These are phyloP conservation scores for Alectura lathami DNA, from an alignment of 2,113 vertebrate species.

Conservation along the genomic window DNA sequence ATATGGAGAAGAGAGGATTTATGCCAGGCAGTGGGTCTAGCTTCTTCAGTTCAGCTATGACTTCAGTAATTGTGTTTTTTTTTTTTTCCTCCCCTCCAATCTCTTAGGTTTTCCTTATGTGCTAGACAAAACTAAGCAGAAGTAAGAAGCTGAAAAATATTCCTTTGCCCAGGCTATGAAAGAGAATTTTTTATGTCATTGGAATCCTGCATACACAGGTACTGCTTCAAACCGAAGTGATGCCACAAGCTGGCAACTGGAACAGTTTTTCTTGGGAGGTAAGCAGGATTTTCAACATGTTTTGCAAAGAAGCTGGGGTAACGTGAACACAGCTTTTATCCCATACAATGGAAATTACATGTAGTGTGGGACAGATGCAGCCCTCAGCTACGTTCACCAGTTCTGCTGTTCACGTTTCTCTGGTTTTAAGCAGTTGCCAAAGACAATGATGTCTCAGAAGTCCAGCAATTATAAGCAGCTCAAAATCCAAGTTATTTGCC, in stretches of 20 bases:
- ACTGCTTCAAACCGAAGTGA: not conserved
- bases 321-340: not conserved
- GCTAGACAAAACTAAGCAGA: not conserved
- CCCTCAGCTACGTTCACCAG: not conserved
- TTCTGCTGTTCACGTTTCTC: not conserved
- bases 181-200: not conserved
- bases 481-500: not conserved
- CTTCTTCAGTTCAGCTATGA: not conserved
- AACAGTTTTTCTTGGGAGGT: not conserved
- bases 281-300: not conserved
- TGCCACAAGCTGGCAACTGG: not conserved
- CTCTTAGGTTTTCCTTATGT: not conserved
- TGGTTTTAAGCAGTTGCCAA: not conserved
- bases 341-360: not conserved
- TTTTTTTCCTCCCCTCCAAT: not conserved
- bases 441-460: not conserved
- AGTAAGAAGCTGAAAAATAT: not conserved
- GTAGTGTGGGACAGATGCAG: not conserved
- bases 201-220: not conserved
- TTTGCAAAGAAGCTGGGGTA: not conserved
- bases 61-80: not conserved
- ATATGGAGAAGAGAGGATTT: not conserved
- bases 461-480: not conserved
- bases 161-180: not conserved
- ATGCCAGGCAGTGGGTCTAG: not conserved